Evolutionary conservation across 2,797 vertebrate genomes (phyloP), one percentile per base, ranked within the genome.

Genomic region (Sebastes minor): DNA sequence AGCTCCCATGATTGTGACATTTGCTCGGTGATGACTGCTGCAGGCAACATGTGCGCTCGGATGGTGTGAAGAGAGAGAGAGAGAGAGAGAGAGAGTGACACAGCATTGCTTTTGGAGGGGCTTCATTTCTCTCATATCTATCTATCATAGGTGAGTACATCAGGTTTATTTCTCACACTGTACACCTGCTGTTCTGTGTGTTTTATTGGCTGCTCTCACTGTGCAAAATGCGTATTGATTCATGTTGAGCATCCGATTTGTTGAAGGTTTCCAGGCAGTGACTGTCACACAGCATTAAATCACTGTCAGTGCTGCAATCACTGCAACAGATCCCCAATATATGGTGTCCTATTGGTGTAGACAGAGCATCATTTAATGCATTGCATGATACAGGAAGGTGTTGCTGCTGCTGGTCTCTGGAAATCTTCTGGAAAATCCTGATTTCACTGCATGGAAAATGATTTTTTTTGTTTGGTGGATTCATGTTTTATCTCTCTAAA

Each of bases 41-140:
- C 35, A 38, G 85, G 88, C 83, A 90, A 90, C 94, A 95, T 94
- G 95, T 94, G 94, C 92, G 88, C 80, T 76, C 5, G 78, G 91
- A 76, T 74, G 74, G 80, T 84, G 90, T 94, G 38, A 42, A 42
- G 91, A 93, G 35, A 38, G 35, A 35, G 33, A 32, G 30, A 35
- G 32, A 30, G 7, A 42, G 91, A 35, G 33, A 32, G 30, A 35
- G 33, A 88, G 89, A 84, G 89, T 82, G 88, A 93, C 90, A 74
- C 85, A 42, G 88, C 84, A 78, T 38, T 38, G 87, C 83, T 87
- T 71, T 75, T 53, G 66, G 35, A 38, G 35, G 35, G 35, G 35
- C 35, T 38, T 38, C 12, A 38, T 38, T 38, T 38, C 35, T 38
- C 35, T 13, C 35, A 38, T 38, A 38, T 38, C 35, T 38, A 38